Percentiles rank a stretch among this genome's conserved stretches.
These are phyloP conservation scores for Seira sanloemensis DNA, from an alignment of 2,888 invertebrate species.

Conservation along the genomic window DNA sequence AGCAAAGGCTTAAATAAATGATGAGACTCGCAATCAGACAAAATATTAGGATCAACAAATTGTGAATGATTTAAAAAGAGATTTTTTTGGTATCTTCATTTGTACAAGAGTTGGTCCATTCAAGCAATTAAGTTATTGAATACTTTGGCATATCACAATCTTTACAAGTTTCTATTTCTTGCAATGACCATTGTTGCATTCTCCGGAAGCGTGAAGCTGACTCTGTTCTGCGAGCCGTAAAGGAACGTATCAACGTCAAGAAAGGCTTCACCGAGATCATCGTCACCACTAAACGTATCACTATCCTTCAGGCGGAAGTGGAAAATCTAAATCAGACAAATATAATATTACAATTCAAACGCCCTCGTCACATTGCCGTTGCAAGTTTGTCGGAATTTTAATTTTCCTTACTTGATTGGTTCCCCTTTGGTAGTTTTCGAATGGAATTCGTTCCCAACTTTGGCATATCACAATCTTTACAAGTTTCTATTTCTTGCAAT, in stretches of 20 bases:
- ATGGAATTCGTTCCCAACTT: slow-evolving; percentile 43
- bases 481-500: slow-evolving; percentile 33
- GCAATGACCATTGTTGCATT: slow-evolving; percentile 55
- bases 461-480: neutral
- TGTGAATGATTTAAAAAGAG: too few species aligned
- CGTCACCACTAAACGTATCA: slow-evolving; percentile 63
- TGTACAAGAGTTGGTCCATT: too few species aligned
- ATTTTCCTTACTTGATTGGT: slow-evolving; percentile 56
- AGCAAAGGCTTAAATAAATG: too few species aligned
- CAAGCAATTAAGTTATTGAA: too few species aligned
- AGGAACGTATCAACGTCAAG: slow-evolving; percentile 65
- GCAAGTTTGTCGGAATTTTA: neutral
- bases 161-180: slow-evolving; percentile 25
- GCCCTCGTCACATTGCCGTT: too few species aligned
- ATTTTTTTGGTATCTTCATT: too few species aligned
- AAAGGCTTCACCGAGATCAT: slow-evolving; percentile 66
- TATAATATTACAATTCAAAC: too few species aligned
- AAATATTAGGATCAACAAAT: too few species aligned
- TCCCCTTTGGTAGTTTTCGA: slow-evolving; percentile 64
- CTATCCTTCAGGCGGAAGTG: slow-evolving; percentile 66
- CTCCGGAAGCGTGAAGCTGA: slow-evolving; percentile 22
- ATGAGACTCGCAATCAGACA: too few species aligned
- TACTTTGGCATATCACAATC: neutral
- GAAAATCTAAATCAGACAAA: slow-evolving; percentile 45
- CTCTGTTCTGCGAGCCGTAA: slow-evolving; percentile 15